These are phyloP conservation scores for Apis dorsata DNA, from an alignment of 1,140 invertebrate species.

Conservation along the genomic window DNA sequence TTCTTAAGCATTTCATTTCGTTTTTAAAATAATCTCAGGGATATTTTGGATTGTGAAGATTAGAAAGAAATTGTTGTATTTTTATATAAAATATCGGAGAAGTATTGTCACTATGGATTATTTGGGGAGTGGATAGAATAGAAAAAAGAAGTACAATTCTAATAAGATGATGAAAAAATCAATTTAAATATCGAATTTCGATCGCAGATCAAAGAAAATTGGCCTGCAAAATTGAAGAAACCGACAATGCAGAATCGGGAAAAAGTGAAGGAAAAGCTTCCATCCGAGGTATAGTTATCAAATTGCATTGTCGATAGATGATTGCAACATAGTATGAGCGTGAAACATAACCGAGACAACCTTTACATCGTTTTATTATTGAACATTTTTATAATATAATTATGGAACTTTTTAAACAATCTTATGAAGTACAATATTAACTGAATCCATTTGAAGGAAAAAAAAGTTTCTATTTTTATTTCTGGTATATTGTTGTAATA, in stretches of 20 bases:
- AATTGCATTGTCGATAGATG: slow-evolving; percentile 1
- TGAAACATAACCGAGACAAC: slow-evolving; percentile 20
- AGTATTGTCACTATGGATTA: too few relatives aligned
- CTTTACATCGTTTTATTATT: not conserved
- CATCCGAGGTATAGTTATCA: slow-evolving; percentile 60
- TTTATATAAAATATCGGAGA: too few relatives aligned
- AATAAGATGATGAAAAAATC: not conserved
- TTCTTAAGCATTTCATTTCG: too few relatives aligned
- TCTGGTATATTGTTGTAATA: not conserved
- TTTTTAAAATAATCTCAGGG: too few relatives aligned
- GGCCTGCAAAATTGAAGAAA: slow-evolving; percentile 66
- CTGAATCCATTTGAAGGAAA: not conserved
- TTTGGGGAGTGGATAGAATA: not conserved
- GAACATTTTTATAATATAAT: not conserved
- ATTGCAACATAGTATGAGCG: not conserved
- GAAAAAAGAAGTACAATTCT: not conserved
- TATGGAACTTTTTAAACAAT: not conserved
- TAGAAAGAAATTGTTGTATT: too few relatives aligned
- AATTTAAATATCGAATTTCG: slow-evolving; percentile 57
- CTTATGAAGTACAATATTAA: not conserved
- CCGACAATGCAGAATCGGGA: slow-evolving; percentile 63
- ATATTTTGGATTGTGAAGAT: too few relatives aligned
- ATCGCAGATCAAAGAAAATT: slow-evolving; percentile 69
- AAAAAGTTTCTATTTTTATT: not conserved
- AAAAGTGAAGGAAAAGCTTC: slow-evolving; percentile 64